These are phyloP conservation scores for Remorina albescens DNA, from an alignment of 2,797 vertebrate genomes.

Conservation along the genomic window DNA sequence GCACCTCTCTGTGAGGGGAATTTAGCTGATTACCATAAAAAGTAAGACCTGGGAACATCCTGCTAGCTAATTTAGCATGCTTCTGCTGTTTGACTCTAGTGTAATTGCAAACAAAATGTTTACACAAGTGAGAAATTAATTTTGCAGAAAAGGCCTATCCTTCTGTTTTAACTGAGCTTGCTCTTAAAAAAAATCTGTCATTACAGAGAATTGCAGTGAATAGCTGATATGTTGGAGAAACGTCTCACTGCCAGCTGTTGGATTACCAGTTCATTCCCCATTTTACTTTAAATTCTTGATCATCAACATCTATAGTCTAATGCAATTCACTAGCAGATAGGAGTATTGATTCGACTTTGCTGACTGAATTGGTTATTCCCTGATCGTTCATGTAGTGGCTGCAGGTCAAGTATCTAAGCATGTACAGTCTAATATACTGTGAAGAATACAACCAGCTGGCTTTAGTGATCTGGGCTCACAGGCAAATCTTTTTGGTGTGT, in stretches of 20 bases:
- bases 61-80: constrained; percentile 31
- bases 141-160: constrained; percentile 10
- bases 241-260: constrained; percentile 18
- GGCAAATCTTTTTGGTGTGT: no score
- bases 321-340: neutral
- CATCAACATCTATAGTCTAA: neutral
- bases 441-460: no score
- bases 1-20: constrained; percentile 26
- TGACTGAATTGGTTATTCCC: no score
- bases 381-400: no score
- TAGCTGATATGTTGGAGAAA: neutral
- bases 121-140: constrained; percentile 47
- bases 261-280: constrained; percentile 2
- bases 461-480: no score
- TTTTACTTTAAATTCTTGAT: neutral
- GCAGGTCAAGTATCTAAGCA: no score
- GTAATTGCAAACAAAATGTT: constrained; percentile 29
- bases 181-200: constrained; percentile 13
- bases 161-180: constrained; percentile 22
- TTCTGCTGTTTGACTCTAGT: constrained; percentile 11
- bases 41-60: constrained; percentile 22
- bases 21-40: constrained; percentile 26
- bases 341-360: neutral
- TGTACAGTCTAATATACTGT: no score
- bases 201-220: neutral